phyloP scores from a whole-genome alignment of 2,888 invertebrate species.

The Dryocosmus kuriphilus region DNA sequence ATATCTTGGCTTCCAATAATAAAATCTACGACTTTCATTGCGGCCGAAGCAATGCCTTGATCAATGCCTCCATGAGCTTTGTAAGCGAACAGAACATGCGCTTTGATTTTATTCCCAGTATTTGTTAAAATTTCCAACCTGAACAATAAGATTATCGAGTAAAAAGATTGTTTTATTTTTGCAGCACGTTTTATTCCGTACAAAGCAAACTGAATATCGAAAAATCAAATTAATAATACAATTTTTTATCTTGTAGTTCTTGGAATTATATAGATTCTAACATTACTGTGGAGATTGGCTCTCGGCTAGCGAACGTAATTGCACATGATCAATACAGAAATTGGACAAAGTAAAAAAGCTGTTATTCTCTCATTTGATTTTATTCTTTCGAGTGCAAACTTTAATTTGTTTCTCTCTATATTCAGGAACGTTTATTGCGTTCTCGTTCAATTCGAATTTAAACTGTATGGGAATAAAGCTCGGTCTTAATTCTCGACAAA shows the following conservation, averaged over 20 bases:
- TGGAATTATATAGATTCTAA: conserved; percentile 13
- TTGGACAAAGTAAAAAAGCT: background rate
- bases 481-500: background rate
- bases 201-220: background rate
- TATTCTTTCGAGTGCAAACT: conserved; percentile 9
- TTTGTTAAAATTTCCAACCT: too few species aligned
- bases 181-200: background rate
- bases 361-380: conserved; percentile 5
- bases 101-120: background rate
- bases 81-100: background rate
- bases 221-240: background rate
- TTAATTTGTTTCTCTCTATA: conserved; percentile 13
- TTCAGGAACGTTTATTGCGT: background rate
- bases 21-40: conserved; percentile 12
- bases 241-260: background rate
- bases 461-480: background rate
- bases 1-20: conserved; percentile 21
- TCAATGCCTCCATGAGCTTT: background rate
- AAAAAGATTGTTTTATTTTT: too few species aligned
- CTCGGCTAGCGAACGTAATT: background rate
- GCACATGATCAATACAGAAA: background rate
- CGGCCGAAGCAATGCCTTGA: background rate
- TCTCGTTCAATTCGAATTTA: background rate
- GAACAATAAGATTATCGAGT: too few species aligned
- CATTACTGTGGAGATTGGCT: background rate